Evolutionary conservation across 2,888 invertebrate species (phyloP).

Genomic region (Argynnis bischoffii): DNA sequence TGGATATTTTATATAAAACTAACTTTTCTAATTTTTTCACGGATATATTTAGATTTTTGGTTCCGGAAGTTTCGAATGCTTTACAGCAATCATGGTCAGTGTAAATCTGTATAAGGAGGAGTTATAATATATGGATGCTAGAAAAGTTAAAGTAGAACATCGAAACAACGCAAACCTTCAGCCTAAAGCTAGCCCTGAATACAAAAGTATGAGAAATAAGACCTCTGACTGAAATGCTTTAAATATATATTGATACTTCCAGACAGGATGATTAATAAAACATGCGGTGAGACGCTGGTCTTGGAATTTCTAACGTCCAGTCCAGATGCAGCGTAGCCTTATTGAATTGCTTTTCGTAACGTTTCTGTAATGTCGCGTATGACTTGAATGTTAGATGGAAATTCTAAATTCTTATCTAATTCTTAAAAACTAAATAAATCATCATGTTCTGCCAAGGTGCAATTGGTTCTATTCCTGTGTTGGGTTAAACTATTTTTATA

Average conservation of each 20-base stretch:
- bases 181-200: background rate
- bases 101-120: no score
- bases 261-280: conserved; percentile 42
- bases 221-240: conserved; percentile 20
- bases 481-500: no score
- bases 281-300: conserved; percentile 40
- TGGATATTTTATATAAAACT: no score
- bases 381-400: conserved; percentile 12
- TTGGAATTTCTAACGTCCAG: conserved; percentile 41
- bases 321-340: conserved; percentile 32
- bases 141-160: no score
- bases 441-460: background rate
- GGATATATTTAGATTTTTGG: no score
- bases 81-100: no score
- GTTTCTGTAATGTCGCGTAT: conserved; percentile 19
- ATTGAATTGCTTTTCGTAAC: conserved; percentile 32
- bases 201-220: background rate
- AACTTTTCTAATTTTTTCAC: no score
- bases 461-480: no score
- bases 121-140: no score
- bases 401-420: background rate
- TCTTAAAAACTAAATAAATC: background rate
- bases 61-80: no score
- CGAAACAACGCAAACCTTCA: no score
- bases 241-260: conserved; percentile 41